Base-by-base conservation (phyloP, 37 sponge, comb jelly and placozoan genomes). In the Petrosia ficiformis region DNA sequence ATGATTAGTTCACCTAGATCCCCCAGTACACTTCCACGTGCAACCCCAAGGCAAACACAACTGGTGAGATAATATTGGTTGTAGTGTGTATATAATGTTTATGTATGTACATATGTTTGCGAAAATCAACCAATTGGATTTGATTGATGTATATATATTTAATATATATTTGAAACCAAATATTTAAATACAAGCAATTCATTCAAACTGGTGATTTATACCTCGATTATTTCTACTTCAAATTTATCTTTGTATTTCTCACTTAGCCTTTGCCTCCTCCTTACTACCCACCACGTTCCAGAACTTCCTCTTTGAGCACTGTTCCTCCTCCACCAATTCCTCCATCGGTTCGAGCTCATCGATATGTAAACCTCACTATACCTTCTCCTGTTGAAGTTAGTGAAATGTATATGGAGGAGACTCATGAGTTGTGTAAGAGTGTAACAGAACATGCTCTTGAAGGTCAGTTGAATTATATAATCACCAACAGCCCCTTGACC, bases 381-480 rank as follows among this genome's bases (percentile, higher is more conserved):
- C 71, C 64, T 70, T 39, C 37, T 16, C 73, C 33, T 11, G 42
- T 30, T 29, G 65, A 76, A 22, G 40, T 68, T 52, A 69, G 26
- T 19, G 81, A 90, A 14, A 70, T 43, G 38, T 42, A 87, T 57
- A 90, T 90, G 85, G 78, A 80, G 22, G n/a, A n/a, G n/a, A n/a
- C n/a, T n/a, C n/a, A n/a, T n/a, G 85, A 90, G 74, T 73, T 90
- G 5, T 77, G 81, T 43, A 61, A 79, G 81, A 76, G 85, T 33
- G 81, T 90, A 29, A 75, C 85, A 19, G 90, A 75, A 8, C 81
- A 84, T 0, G 90, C 84, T n/a, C 42, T 83, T 26, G 40, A 59
- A 10, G 82, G 74, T 42, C 37, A 59, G 0, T 36, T 64, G 34
- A 34, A 39, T 39, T 36, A n/a, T n/a, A n/a, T n/a, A n/a, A n/a